Base-by-base conservation (phyloP, 2,113 vertebrate species). In the Anoplopoma fimbria region DNA sequence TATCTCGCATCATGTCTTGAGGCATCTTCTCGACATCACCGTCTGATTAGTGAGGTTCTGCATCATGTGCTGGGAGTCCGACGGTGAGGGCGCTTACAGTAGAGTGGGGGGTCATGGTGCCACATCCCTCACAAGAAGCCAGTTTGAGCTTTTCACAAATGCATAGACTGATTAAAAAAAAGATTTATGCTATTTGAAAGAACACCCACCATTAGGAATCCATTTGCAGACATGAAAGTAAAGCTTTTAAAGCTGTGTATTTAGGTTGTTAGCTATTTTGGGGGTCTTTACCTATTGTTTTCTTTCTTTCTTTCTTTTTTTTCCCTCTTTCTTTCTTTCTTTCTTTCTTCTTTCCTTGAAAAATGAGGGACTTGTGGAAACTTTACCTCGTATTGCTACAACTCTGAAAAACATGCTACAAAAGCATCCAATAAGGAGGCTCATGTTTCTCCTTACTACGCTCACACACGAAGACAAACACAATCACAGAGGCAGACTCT, bases 1-100 rank as follows among this genome's bases (percentile, higher is more conserved):
- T 86, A 88, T 89, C 82, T 86, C 25, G 79, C 83, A 77, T 87
- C 83, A 88, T 87, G 89, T 86, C 91, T 82, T 25, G 51, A 85
- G 88, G 82, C 81, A 74, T 86, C 89, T 85, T 81, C 82, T 84
- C 77, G 88, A 92, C 92, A 92, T 92, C 90, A 83, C 83, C 79
- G 86, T 75, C 84, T 96, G 93, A 96, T 95, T 93, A 88, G 82
- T 57, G 70, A 42, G 75, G 84, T 80, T 83, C 68, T 70, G 58
- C 74, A 82, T 88, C 86, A 75, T 72, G 73, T 62, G 81, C 65
- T 82, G 65, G 49, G 75, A 55, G 75, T 83, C 19, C 58, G 60
- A 79, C 62, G 55, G 83, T 27, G 58, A 78, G 69, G 82, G 38
- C 0, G 5, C 53, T 57, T 33, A 6, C 15, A 49, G 57, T 70